A percentile compares a stretch with the other conserved stretches of the same genome.
Evolutionary conservation across 2,888 invertebrate species (phyloP).

Genomic region (Polydrusus tereticollis): DNA sequence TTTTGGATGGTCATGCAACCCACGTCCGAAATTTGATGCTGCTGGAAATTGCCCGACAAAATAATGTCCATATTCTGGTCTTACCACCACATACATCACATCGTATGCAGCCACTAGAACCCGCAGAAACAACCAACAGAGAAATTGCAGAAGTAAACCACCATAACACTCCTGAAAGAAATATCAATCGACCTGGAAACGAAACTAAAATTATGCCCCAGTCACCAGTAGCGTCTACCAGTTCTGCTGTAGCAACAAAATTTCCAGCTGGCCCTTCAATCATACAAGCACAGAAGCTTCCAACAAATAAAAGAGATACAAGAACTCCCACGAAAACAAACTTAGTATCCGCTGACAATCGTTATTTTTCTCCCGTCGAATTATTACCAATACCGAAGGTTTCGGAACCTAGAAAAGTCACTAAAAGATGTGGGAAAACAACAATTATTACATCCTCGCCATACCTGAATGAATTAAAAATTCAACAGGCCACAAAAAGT

Average conservation of each 20-base stretch:
- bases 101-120: too few relatives aligned
- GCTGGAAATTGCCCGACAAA: too few relatives aligned
- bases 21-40: too few relatives aligned
- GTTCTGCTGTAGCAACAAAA: background rate
- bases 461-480: background rate
- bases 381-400: background rate
- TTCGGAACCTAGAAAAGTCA: background rate
- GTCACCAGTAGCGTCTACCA: background rate
- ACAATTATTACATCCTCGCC: background rate
- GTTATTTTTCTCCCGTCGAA: background rate
- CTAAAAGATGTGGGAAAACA: background rate
- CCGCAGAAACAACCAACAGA: conserved; percentile 6
- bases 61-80: too few relatives aligned
- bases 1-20: too few relatives aligned
- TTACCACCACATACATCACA: too few relatives aligned
- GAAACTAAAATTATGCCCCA: background rate
- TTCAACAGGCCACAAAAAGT: background rate
- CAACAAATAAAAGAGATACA: background rate
- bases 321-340: background rate
- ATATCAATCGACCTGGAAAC: background rate
- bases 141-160: background rate
- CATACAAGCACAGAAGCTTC: background rate
- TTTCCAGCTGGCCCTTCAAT: background rate
- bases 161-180: background rate
- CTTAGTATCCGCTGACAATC: background rate